Conservation (phyloP, 2,113 vertebrate genomes). For the Panthera leo region DNA sequence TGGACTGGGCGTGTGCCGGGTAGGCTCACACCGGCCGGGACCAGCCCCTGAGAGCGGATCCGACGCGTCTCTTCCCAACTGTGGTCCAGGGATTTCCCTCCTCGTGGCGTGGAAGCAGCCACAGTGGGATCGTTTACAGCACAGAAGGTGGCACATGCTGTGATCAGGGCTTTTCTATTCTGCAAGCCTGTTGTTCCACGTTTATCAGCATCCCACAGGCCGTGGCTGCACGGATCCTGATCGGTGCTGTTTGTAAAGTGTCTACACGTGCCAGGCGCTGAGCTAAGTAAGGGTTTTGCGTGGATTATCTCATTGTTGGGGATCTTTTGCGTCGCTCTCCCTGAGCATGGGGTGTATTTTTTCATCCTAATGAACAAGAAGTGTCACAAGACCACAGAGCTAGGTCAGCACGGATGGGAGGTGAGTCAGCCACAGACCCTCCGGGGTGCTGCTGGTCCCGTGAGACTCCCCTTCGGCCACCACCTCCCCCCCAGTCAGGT, state of each 20-base stretch:
- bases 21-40: accelerated
- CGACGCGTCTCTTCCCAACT: accelerated
- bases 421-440: not conserved
- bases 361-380: not conserved
- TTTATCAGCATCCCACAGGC: accelerated
- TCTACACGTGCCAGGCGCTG: accelerated
- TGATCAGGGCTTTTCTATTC: not conserved
- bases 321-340: accelerated
- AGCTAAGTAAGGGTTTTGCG: not conserved
- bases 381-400: not conserved
- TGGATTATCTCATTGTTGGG: not conserved
- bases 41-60: accelerated
- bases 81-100: not conserved
- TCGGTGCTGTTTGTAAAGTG: accelerated
- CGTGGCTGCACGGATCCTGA: accelerated
- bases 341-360: not conserved
- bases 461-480: accelerated
- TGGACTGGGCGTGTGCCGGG: not conserved
- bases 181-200: not conserved
- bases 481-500: accelerated
- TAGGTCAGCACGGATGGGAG: not conserved
- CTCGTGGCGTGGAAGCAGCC: not conserved
- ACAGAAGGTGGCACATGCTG: accelerated
- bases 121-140: not conserved
- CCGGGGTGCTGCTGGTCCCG: not conserved